phyloP scores from a whole-genome alignment of 2,113 vertebrate species.

The Pyrgilauda ruficollis region DNA sequence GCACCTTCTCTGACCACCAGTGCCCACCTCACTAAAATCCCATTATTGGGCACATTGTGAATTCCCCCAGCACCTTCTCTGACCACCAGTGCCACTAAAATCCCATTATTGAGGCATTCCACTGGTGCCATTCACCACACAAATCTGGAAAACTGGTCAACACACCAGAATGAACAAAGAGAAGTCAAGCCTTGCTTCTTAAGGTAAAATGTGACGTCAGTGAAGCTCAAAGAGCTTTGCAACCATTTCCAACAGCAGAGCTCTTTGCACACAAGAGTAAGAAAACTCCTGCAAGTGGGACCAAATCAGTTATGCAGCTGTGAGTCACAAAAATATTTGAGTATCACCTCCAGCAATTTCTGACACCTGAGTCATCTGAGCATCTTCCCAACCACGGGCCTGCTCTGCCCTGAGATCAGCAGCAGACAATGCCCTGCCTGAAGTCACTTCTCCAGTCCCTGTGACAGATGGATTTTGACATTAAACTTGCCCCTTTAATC shows the following conservation, averaged over 20 bases:
- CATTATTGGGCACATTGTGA: fast-evolving
- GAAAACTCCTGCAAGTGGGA: background rate
- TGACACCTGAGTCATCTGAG: background rate
- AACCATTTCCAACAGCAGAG: background rate
- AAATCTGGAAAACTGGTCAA: background rate
- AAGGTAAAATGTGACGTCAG: background rate
- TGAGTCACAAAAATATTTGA: background rate
- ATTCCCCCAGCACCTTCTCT: background rate
- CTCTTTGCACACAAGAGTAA: background rate
- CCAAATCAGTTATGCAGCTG: background rate
- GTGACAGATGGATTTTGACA: background rate
- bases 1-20: background rate
- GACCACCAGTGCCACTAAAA: fast-evolving
- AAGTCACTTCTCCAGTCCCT: fast-evolving
- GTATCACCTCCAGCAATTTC: background rate
- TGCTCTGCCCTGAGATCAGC: background rate
- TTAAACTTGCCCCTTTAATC: background rate
- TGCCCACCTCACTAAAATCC: background rate
- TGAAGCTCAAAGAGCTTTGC: background rate
- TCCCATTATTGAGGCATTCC: background rate
- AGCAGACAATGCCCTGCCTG: background rate
- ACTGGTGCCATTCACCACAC: background rate
- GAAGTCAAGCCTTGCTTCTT: background rate
- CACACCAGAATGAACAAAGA: background rate
- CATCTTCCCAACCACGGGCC: background rate